Evolutionary conservation across 2,888 invertebrate species (phyloP), one percentile per base, ranked within the genome.

Genomic region (Thecophora atra): DNA sequence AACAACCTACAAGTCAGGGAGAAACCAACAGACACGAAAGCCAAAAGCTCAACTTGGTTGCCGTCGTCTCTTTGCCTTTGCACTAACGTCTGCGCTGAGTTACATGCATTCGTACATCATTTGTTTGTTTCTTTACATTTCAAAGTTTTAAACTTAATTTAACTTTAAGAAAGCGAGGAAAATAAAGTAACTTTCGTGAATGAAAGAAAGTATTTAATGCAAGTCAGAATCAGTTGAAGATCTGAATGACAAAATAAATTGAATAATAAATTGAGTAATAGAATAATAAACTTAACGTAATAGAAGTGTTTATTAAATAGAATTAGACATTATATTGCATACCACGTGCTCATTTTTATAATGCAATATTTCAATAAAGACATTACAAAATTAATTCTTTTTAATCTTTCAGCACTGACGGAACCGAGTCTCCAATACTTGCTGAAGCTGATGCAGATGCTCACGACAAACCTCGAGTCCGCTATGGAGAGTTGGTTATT

Each of bases 401-500:
- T 71, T 79, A 68, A 76, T 24, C 76, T 88, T 88, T 5, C 84
- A 90, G 90, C 85, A 89, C 90, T 85, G 90, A 90, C 87, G 90
- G 90, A 84, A 87, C 89, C 81, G 93, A 93, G 86, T 92, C 93
- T 85, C 92, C 93, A 83, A 92, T 93, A 86, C 89, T 92, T 85
- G 92, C 92, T 86, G 93, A 93, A 87, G 88, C 89, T 80, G 91
- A 91, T 81, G 90, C 91, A 85, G 91, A 90, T 86, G 91, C 92
- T 84, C 92, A 92, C 83, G 94, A 94, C 82, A 94, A 94, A 87
- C 92, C 93, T 76, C 93, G 93, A 87, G 88, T 94, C 83, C 95
- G 95, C 89, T 96, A 95, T 89, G 96, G 96, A 81, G 96, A 96
- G 90, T 91, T 96, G 87, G 94, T 96, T 86, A 95, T 96, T 87